Base-by-base conservation (phyloP, 2,888 invertebrate genomes). In the Apamea monoglypha region DNA sequence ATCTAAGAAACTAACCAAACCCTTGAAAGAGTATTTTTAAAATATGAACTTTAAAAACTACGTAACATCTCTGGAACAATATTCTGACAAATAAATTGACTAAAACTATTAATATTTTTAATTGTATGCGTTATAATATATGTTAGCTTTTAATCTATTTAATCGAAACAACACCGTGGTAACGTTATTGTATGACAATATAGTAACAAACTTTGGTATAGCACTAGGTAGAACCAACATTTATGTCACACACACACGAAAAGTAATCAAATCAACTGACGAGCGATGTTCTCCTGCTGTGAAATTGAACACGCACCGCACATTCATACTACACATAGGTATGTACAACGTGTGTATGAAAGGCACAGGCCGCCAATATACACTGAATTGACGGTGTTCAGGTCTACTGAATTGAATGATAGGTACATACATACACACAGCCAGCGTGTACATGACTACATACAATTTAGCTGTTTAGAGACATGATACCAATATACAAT, bases 331-430 rank as follows among this genome's bases (percentile, higher is more conserved):
- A 5, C 21, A 21, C 21, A 12, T 70, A 5, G 18, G 25, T 59
- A 29, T 53, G 14, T 44, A 25, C 36, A 8, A 47, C 32, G 7
- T 10, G 44, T 64, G 44, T 40, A n/a, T 72, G 29, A 5, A 16
- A 12, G 29, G n/a, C 36, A 61, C 4, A 12, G 21, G 36, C n/a
- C 3, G 4, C 40, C 21, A n/a, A 40, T 21, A 67, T n/a, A 32
- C 44, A 61, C 32, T 40, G 50, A 6, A 63, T 68, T 36, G 75
- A 8, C 32, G 1, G 21, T n/a, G 66, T 50, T 32, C 21, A 53
- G 61, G 16, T 74, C 47, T 16, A 66, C 36, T 81, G 72, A 67
- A 50, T 82, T 50, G n/a, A 74, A 67, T 67, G 75, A 82, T 40
- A 40, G 56, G 2, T 47, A 12, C 8, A 79, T 32, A 18, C 21